These are phyloP conservation scores for Daboia siamensis DNA, from an alignment of 2,113 vertebrate genomes.

Conservation along the genomic window DNA sequence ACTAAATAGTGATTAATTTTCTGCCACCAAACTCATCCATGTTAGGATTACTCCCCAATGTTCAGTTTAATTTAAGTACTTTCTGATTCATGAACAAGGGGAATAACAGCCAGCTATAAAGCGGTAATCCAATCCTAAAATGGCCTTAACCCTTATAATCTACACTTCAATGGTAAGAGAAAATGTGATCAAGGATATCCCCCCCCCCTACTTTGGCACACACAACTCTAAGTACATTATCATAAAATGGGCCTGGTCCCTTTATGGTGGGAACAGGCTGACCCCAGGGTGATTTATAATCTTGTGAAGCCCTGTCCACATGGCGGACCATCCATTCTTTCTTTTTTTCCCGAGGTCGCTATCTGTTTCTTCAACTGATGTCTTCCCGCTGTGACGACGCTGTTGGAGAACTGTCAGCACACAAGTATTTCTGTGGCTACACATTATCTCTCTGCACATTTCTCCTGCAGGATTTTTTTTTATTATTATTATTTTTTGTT, in stretches of 20 bases:
- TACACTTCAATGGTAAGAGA: conserved; percentile 80
- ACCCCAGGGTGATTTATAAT: conserved; percentile 93
- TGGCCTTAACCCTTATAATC: conserved; percentile 80
- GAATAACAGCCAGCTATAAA: conserved; percentile 81
- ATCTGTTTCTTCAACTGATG: conserved; percentile 93
- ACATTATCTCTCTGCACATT: conserved; percentile 73
- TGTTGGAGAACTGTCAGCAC: conserved; percentile 91
- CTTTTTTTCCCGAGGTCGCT: conserved; percentile 71
- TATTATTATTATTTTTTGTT: neutral
- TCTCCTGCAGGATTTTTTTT: conserved; percentile 59
- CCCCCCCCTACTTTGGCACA: conserved; percentile 57
- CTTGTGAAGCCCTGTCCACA: conserved; percentile 85
- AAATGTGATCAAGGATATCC: conserved; percentile 87
- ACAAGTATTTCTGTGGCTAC: conserved; percentile 78
- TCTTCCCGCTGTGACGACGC: conserved; percentile 95
- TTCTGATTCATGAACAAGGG: conserved; percentile 80
- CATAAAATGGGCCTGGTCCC: conserved; percentile 76
- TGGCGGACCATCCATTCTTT: conserved; percentile 79
- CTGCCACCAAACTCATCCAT: conserved; percentile 67
- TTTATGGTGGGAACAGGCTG: conserved; percentile 87
- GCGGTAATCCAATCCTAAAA: conserved; percentile 81
- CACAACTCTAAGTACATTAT: conserved; percentile 90
- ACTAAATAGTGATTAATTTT: conserved; percentile 80
- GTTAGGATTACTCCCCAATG: conserved; percentile 79
- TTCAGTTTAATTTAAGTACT: conserved; percentile 82